These are phyloP conservation scores for Amblyjoppa fuscipennis DNA, from an alignment of 2,888 invertebrate species.

Conservation along the genomic window DNA sequence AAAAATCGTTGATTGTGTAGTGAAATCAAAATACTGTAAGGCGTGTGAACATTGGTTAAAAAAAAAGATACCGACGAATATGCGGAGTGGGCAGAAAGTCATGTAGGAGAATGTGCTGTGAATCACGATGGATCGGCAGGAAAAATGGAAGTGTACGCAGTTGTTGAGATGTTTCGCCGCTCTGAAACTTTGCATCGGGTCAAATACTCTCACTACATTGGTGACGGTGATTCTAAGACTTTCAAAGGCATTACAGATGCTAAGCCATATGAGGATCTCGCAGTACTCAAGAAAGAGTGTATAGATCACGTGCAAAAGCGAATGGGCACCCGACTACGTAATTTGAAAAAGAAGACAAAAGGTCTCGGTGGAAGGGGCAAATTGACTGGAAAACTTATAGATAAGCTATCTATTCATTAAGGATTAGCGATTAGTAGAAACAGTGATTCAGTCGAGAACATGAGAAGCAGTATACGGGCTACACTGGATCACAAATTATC, in stretches of 20 bases:
- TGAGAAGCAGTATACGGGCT: constrained; percentile 67
- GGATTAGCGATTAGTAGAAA: constrained; percentile 62
- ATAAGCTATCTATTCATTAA: constrained; percentile 59
- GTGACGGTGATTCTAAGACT: constrained; percentile 69
- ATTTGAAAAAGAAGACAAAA: constrained; percentile 41
- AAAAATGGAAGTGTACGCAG: constrained; percentile 71
- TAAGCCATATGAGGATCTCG: constrained; percentile 63
- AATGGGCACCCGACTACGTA: constrained; percentile 68
- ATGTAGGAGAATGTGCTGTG: constrained; percentile 30
- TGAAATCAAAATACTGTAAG: too few relatives aligned
- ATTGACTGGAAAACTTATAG: constrained; percentile 49
- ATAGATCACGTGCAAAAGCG: constrained; percentile 72
- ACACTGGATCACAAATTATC: constrained; percentile 70
- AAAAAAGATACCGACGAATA: constrained; percentile 28
- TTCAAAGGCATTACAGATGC: constrained; percentile 61
- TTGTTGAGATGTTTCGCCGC: constrained; percentile 70
- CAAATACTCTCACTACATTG: constrained; percentile 66
- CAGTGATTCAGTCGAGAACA: constrained; percentile 61
- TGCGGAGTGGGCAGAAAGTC: constrained; percentile 34
- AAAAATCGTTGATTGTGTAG: too few relatives aligned
- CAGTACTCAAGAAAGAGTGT: constrained; percentile 67
- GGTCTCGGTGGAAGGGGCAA: constrained; percentile 51
- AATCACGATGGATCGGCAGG: constrained; percentile 41
- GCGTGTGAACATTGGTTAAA: constrained; percentile 4
- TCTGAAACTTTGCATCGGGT: constrained; percentile 63